These are phyloP conservation scores for Chelonus insularis DNA, from an alignment of 1,140 invertebrate species.

Conservation along the genomic window DNA sequence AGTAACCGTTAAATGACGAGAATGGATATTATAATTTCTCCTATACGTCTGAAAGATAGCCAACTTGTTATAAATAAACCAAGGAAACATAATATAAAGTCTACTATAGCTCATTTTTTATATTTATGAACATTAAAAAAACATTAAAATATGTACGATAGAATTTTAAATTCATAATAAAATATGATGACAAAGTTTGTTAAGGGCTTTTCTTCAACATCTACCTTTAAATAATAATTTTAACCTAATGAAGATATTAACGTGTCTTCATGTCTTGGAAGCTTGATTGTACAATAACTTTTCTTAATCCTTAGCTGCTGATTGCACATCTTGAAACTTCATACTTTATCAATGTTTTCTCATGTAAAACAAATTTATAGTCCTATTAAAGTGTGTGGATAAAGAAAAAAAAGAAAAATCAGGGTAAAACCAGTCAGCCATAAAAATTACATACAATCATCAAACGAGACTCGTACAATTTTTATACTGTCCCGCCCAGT, in stretches of 20 bases:
- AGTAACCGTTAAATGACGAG: not conserved
- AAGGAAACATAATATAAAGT: not conserved
- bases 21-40: not conserved
- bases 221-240: not conserved
- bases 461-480: not conserved
- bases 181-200: not conserved
- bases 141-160: not conserved
- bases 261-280: not conserved
- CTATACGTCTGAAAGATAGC: not conserved
- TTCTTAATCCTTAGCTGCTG: too few species aligned
- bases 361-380: slow-evolving; percentile 1
- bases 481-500: not conserved
- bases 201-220: not conserved
- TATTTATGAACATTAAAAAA: not conserved
- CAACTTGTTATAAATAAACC: slow-evolving; percentile 6
- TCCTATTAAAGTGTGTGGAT: not conserved
- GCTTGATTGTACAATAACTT: not conserved
- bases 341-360: not conserved
- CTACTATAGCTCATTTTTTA: not conserved
- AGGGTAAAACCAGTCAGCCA: not conserved
- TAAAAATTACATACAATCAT: slow-evolving; percentile 4
- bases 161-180: not conserved
- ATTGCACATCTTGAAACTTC: not conserved
- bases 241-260: not conserved
- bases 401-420: not conserved